Base-by-base conservation (phyloP, 2,797 vertebrate species). In the Notamacropus eugenii region DNA sequence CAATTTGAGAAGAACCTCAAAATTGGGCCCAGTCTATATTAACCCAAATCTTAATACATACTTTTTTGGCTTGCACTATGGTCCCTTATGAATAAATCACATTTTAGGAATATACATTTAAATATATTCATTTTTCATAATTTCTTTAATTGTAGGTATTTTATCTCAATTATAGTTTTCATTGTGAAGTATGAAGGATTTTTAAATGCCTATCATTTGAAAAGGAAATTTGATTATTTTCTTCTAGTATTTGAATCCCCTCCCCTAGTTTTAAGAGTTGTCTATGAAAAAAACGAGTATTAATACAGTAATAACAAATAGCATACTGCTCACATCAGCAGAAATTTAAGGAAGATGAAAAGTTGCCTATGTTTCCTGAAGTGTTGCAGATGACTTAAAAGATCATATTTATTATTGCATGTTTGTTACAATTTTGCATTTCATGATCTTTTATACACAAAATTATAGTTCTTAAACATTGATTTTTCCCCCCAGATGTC, bases 321-420 rank as follows among this genome's bases (percentile, higher is more conserved):
- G 34, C 13, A n/a, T 22, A n/a, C 31, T 74, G 34, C 93, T 90
- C 91, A 34, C 55, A 27, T 96, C 95, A 59, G 40, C 93, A 97
- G 92, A 97, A 97, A 95, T 4, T 92, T 92, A 90, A 94, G 58
- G 91, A 95, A 95, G 74, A 94, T 59, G 50, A 94, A 96, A 97
- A 52, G 29, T 94, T 97, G 54, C 90, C 97, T 97, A 50, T 62
- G 93, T 82, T 93, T 92, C 46, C 74, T 87, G 0, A 54, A 82
- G 13, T 22, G 92, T 94, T 94, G 94, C 55, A 96, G 57, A 96
- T 62, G 40, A 50, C 40, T 95, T 58, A 94, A 96, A 97, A 96
- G 55, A 95, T 93, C 40, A 55, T 74, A 95, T 91, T 92, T 96
- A 94, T 74, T 74, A 74, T 5, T n/a, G 34, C 16, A n/a, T 40